Evolutionary conservation across 2,113 vertebrate genomes (phyloP).

Genomic region (Lagopus leucura): DNA sequence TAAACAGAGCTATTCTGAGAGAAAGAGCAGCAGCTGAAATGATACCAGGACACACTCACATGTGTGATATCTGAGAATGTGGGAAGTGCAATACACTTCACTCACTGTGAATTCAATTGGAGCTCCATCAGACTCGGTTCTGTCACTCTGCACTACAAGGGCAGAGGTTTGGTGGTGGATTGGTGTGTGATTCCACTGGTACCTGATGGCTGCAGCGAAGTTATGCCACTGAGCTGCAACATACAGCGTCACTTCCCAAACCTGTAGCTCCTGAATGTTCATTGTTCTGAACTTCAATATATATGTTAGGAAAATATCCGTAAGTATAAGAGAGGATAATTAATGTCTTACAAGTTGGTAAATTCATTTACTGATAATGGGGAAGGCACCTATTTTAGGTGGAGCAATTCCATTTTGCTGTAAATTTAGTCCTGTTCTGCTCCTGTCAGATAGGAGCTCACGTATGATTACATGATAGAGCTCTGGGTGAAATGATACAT

Average conservation of each 20-base stretch:
- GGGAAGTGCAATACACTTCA: not conserved
- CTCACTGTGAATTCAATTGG: not conserved
- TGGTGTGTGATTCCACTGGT: not conserved
- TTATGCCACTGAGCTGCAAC: not conserved
- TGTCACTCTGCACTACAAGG: not conserved
- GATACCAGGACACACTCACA: not conserved
- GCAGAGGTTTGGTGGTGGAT: not conserved
- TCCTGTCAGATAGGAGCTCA: constrained; percentile 35
- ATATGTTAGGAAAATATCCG: not conserved
- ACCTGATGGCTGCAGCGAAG: not conserved
- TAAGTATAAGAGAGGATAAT: not conserved
- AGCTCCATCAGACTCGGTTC: not conserved
- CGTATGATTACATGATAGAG: constrained; percentile 41
- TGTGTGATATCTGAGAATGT: not conserved
- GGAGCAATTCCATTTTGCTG: not conserved
- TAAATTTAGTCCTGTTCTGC: constrained; percentile 34
- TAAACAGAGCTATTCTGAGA: not conserved
- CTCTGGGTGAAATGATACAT: constrained; percentile 66
- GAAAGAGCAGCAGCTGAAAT: not conserved
- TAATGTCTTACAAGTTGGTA: not conserved
- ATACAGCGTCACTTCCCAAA: rapidly evolving
- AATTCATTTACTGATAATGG: constrained; percentile 5
- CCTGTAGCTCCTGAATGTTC: not conserved
- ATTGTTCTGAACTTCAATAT: not conserved
- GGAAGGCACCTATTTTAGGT: not conserved